A percentile compares a stretch with the other conserved stretches of the same genome.
Conservation (phyloP, 2,797 vertebrate species). For the Prionace glauca region DNA sequence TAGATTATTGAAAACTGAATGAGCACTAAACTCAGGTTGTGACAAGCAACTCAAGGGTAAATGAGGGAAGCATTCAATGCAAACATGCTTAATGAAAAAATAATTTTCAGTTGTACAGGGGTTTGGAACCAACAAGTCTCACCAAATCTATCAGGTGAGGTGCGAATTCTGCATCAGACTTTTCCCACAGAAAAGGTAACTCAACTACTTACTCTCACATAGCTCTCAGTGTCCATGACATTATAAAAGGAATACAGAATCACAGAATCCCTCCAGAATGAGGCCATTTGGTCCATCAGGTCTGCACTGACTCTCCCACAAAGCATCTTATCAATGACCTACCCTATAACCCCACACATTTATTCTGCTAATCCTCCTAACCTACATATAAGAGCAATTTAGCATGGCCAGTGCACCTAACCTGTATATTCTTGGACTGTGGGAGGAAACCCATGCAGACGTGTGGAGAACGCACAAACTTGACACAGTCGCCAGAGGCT, state of each 20-base stretch:
- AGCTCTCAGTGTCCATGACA: not conserved
- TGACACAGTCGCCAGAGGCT: no score
- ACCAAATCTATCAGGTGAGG: not conserved
- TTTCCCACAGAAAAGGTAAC: not conserved
- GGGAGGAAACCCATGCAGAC: no score
- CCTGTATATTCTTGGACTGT: no score
- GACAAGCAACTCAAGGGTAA: not conserved
- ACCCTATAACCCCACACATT: no score
- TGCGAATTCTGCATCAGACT: not conserved
- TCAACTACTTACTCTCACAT: not conserved
- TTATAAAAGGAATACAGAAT: not conserved
- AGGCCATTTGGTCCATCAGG: no score
- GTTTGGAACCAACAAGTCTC: not conserved
- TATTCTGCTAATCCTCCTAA: no score
- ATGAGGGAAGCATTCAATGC: not conserved
- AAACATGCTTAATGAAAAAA: not conserved
- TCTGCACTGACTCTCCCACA: no score
- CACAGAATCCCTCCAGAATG: no score
- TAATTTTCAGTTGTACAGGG: not conserved
- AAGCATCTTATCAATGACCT: no score
- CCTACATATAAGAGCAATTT: no score
- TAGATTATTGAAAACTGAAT: not conserved
- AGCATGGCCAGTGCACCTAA: no score
- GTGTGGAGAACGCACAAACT: no score
- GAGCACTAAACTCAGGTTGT: not conserved